Conservation (phyloP, 2,113 vertebrate species). For the Alexandromys fortis region DNA sequence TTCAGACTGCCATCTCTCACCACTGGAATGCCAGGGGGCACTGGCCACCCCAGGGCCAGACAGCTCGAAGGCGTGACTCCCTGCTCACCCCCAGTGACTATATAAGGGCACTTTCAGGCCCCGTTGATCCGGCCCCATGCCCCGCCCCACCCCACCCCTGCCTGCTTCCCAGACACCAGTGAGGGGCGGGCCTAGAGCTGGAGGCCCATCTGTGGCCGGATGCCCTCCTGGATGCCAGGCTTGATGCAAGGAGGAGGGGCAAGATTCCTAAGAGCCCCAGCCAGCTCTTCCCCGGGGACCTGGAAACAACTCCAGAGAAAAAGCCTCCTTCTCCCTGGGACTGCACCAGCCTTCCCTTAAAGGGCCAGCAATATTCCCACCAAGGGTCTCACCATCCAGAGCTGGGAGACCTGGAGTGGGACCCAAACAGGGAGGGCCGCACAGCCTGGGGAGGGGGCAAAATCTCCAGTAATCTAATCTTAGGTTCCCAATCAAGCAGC, state of each 20-base stretch:
- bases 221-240: slow-evolving; percentile 61
- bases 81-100: slow-evolving; percentile 80
- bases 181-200: slow-evolving; percentile 75
- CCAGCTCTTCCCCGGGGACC: neutral
- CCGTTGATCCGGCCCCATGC: slow-evolving; percentile 68
- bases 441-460: neutral
- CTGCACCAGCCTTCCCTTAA: slow-evolving; percentile 26
- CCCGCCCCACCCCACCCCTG: slow-evolving; percentile 69
- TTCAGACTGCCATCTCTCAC: neutral
- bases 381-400: too few species aligned
- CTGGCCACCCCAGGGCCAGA: slow-evolving; percentile 15
- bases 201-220: slow-evolving; percentile 57
- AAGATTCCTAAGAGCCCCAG: slow-evolving; percentile 53
- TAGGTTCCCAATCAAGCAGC: neutral
- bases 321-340: neutral
- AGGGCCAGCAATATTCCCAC: neutral
- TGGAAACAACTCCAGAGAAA: slow-evolving; percentile 32
- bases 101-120: slow-evolving; percentile 85
- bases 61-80: slow-evolving; percentile 41
- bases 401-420: rapidly evolving
- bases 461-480: neutral
- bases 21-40: neutral
- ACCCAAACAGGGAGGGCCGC: neutral
- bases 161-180: slow-evolving; percentile 69
- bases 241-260: neutral